Percentiles rank a stretch among this genome's conserved stretches.
Evolutionary conservation across 2,113 vertebrate genomes (phyloP).

Genomic region (Salvelinus namaycush): DNA sequence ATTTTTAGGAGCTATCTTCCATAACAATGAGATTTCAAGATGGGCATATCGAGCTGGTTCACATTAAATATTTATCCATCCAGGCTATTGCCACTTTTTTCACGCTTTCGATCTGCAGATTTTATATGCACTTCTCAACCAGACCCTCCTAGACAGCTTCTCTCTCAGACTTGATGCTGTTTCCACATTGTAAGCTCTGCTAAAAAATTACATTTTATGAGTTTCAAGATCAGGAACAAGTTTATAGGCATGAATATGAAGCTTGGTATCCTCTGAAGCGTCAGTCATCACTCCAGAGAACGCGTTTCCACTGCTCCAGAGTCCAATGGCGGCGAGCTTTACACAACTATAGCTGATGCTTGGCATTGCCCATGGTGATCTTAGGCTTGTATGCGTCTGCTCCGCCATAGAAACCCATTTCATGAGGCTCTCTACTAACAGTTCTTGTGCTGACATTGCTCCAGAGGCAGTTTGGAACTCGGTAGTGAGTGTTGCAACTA

Average conservation of each 20-base stretch:
- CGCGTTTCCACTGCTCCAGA: background rate
- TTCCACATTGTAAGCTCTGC: slow-evolving; percentile 19
- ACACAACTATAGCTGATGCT: too few species aligned
- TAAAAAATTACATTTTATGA: slow-evolving; percentile 23
- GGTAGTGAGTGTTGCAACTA: too few species aligned
- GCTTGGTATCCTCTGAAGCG: background rate
- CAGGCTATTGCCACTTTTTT: too few species aligned
- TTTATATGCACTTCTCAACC: background rate
- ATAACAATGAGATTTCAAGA: slow-evolving; percentile 8
- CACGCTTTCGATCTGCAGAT: too few species aligned
- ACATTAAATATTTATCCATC: background rate
- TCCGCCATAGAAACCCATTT: too few species aligned
- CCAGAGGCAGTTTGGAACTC: too few species aligned
- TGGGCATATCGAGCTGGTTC: background rate
- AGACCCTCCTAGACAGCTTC: background rate
- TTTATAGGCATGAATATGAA: slow-evolving; percentile 15
- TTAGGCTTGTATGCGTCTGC: too few species aligned
- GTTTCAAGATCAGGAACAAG: slow-evolving; percentile 15
- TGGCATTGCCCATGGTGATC: too few species aligned
- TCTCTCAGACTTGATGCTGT: background rate
- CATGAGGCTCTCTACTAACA: too few species aligned
- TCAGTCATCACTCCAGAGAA: too few species aligned
- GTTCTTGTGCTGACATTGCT: too few species aligned
- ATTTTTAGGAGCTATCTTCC: background rate
- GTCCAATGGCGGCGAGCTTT: too few species aligned